Conservation (phyloP, 2,888 invertebrate genomes). For the Chalcis sispes region DNA sequence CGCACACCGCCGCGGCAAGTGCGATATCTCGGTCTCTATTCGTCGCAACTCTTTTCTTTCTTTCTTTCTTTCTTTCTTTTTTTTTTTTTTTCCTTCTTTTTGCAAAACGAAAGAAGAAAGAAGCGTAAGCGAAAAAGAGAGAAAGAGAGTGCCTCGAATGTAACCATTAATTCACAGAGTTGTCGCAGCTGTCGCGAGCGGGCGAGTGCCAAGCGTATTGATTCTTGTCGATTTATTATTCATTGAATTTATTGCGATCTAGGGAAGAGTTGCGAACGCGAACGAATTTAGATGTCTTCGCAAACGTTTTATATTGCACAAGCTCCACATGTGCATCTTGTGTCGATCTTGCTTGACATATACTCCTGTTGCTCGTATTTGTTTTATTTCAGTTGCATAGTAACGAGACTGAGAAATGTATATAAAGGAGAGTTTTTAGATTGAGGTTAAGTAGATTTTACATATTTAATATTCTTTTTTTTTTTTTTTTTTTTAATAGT, state of each 20-base stretch:
- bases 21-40: slow-evolving; percentile 10
- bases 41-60: not conserved
- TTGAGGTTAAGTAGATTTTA: no score
- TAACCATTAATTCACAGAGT: slow-evolving; percentile 26
- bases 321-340: not conserved
- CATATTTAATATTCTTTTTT: no score
- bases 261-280: slow-evolving; percentile 65
- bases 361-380: no score
- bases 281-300: slow-evolving; percentile 57
- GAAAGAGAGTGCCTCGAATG: slow-evolving; percentile 32
- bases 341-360: not conserved
- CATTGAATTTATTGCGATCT: slow-evolving; percentile 47
- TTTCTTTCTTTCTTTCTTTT: not conserved
- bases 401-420: no score
- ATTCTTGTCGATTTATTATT: slow-evolving; percentile 47
- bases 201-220: slow-evolving; percentile 5
- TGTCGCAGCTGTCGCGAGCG: not conserved
- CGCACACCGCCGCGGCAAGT: not conserved
- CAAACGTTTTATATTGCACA: slow-evolving; percentile 8
- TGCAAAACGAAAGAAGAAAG: not conserved
- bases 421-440: no score
- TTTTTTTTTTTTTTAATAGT: no score
- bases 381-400: no score
- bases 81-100: not conserved
- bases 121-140: slow-evolving; percentile 13